Evolutionary conservation across 2,113 vertebrate species (phyloP).

Genomic region (Phalacrocorax aristotelis): DNA sequence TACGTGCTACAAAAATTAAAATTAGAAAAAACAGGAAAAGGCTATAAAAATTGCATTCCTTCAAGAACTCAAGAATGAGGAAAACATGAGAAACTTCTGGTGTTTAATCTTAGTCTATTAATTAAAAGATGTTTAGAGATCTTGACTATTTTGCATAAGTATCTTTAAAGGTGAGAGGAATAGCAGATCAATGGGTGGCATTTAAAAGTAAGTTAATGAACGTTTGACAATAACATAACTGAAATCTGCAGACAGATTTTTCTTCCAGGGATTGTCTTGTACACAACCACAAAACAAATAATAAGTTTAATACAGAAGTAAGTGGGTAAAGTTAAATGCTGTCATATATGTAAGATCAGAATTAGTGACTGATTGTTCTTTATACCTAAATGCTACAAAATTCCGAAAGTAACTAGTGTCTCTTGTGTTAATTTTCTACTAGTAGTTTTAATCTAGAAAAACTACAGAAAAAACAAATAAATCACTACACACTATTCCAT

Average conservation of each 20-base stretch:
- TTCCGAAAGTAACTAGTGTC: background rate
- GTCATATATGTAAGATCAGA: background rate
- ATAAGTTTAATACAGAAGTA: background rate
- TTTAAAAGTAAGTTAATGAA: background rate
- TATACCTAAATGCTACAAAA: background rate
- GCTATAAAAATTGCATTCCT: background rate
- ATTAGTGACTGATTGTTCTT: background rate
- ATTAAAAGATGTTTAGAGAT: background rate
- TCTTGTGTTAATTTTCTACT: background rate
- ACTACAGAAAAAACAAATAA: background rate
- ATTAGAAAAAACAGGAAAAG: background rate
- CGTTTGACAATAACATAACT: background rate
- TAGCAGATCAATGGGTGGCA: background rate
- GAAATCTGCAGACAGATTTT: background rate
- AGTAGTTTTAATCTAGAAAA: background rate
- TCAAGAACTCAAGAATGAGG: background rate
- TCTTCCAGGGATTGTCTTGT: background rate
- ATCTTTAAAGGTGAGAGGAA: background rate
- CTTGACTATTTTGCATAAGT: background rate
- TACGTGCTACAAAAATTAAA: background rate
- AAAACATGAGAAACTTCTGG: background rate
- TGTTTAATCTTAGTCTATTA: background rate
- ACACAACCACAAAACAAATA: background rate
- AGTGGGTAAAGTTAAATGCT: background rate
- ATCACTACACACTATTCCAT: background rate